These are phyloP conservation scores for Bolinopsis microptera DNA, from an alignment of 37 sponge, comb jelly and placozoan species.

Conservation along the genomic window DNA sequence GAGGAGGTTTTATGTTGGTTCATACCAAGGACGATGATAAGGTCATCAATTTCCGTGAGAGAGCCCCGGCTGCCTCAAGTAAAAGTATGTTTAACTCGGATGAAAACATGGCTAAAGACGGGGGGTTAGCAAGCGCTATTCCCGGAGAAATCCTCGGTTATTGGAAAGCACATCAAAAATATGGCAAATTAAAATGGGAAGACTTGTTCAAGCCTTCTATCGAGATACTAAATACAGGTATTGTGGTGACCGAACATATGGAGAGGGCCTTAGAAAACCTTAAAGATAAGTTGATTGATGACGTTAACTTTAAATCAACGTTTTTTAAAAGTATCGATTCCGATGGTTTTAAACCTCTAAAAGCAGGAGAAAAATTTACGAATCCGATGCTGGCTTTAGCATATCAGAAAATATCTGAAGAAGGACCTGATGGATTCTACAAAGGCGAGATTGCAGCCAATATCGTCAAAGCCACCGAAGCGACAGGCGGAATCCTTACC, in stretches of 20 bases:
- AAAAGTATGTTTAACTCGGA: constrained; percentile 66
- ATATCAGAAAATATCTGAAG: neutral
- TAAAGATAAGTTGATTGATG: neutral
- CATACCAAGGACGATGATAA: constrained; percentile 69
- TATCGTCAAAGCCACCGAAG: neutral
- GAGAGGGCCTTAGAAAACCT: constrained; percentile 67
- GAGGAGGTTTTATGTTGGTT: constrained; percentile 93
- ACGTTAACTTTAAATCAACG: neutral
- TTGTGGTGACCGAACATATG: constrained; percentile 70
- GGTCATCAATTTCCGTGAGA: constrained; percentile 87
- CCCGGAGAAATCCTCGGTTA: constrained; percentile 83
- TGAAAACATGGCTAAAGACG: constrained; percentile 1
- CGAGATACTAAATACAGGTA: constrained; percentile 76
- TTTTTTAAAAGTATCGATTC: neutral
- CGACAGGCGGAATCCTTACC: neutral
- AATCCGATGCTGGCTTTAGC: neutral
- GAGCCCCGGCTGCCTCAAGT: constrained; percentile 74
- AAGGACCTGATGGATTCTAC: constrained; percentile 39
- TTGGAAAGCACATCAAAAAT: constrained; percentile 69
- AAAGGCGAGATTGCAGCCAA: neutral
- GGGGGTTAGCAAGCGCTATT: constrained; percentile 80
- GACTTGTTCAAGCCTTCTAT: constrained; percentile 78
- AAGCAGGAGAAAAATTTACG: neutral
- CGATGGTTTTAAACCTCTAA: neutral
- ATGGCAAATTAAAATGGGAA: constrained; percentile 73